phyloP scores from a whole-genome alignment of 2,797 vertebrate genomes.

The Euphonia xanthogaster region DNA sequence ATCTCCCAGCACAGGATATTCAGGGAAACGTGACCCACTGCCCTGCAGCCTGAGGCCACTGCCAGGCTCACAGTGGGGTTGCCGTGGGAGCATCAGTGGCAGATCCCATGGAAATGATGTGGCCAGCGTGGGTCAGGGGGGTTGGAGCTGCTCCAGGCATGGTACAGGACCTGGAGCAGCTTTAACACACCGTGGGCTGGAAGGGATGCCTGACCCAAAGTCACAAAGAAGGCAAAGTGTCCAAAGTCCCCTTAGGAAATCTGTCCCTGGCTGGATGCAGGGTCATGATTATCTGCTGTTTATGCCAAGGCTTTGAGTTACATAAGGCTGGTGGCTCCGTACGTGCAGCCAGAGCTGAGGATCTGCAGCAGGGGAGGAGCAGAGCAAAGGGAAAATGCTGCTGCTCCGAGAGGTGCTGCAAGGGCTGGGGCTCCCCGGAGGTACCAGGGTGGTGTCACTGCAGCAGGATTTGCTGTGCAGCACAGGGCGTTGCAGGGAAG shows the following conservation, averaged over 20 bases:
- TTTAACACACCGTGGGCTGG: rapidly evolving
- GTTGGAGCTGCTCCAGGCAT: background rate
- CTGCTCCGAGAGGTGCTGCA: background rate
- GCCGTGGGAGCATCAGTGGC: background rate
- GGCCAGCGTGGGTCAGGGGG: background rate
- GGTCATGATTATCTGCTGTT: conserved; percentile 28
- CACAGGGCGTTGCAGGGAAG: background rate
- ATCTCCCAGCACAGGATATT: background rate
- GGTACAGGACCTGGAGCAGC: background rate
- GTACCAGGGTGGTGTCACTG: background rate
- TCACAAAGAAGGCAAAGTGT: background rate
- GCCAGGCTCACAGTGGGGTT: background rate
- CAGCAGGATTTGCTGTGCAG: background rate
- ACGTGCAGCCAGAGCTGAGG: background rate
- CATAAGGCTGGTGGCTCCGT: conserved; percentile 25
- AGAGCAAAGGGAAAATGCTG: background rate
- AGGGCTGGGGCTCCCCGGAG: background rate
- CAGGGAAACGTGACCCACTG: background rate
- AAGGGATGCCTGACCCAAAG: background rate
- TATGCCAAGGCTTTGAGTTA: conserved; percentile 39
- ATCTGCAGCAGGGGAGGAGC: conserved; percentile 48
- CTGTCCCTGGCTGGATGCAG: conserved; percentile 8
- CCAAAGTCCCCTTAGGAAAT: background rate
- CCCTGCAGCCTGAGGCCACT: background rate
- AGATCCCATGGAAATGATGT: rapidly evolving